Base-by-base conservation (phyloP, 2,113 vertebrate genomes). In the Cyprinus carpio region DNA sequence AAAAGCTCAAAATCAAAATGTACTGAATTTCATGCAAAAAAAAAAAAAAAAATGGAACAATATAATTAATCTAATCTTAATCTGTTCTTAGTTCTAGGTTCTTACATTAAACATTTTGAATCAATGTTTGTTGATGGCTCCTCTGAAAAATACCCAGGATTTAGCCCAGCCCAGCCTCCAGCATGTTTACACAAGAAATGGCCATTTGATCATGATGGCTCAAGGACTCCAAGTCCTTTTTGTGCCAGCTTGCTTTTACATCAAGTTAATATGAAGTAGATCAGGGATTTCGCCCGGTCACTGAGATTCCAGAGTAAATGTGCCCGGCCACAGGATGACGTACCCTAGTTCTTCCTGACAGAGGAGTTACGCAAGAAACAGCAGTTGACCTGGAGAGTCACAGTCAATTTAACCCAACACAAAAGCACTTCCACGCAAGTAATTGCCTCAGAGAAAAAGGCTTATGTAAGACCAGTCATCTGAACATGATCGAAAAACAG, bases 401-500 rank as follows among this genome's bases (percentile, higher is more conserved):
- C 72, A 86, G 88, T 87, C 87, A 71, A 74, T 88, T 91, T 89
- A 75, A 89, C 81, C 54, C 60, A 85, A 89, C 90, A 89, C 84
- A 34, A 71, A 80, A 34, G 16, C 83, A 80, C 85, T 72, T 84
- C 90, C 87, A 80, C 54, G 86, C 86, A 88, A 89, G 85, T 91
- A 92, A 92, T 89, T 90, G 79, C 37, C 74, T 82, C 85, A 80
- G 86, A 90, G 84, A 81, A 77, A 77, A 77, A 6, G 75, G 69
- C 85, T 88, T 87, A 84, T 81, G 83, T 85, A 86, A 90, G 89
- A 88, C 78, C 83, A 75, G 6, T 74, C 72, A 65, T 87, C 37
- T 54, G 86, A 46, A 79, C 20, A 69, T 60, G 67, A 77, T 27
- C 40, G 56, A 80, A 80, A 80, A 81, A 49, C 79, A 49, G n/a